A percentile compares a stretch with the other conserved stretches of the same genome.
Evolutionary conservation across 2,888 invertebrate genomes (phyloP).

Genomic region (Marronus borbonicus): DNA sequence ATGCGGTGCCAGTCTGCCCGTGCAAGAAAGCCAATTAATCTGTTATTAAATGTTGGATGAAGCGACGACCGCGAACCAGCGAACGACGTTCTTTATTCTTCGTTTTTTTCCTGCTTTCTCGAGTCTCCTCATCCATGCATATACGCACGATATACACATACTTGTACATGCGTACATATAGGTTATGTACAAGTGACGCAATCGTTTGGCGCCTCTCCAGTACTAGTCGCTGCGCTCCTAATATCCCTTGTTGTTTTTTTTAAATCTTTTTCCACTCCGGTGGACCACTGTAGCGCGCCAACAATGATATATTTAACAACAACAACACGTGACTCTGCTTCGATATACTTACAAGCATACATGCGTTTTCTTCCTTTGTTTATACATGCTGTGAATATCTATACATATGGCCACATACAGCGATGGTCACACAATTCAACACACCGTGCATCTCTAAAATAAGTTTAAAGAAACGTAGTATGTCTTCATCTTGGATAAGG

Average conservation of each 20-base stretch:
- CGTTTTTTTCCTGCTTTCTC: slow-evolving; percentile 8
- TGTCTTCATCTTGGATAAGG: no score
- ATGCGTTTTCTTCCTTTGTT: slow-evolving; percentile 11
- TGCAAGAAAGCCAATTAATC: slow-evolving; percentile 40
- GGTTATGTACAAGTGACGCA: slow-evolving; percentile 23
- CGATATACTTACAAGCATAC: background rate
- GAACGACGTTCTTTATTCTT: slow-evolving; percentile 28
- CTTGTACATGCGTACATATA: background rate
- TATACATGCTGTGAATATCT: background rate
- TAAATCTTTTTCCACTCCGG: slow-evolving; percentile 1
- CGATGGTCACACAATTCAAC: no score
- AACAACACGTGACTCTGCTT: slow-evolving; percentile 27
- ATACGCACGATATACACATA: background rate
- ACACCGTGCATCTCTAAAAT: no score
- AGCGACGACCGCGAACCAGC: slow-evolving; percentile 10
- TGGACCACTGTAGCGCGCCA: slow-evolving; percentile 19
- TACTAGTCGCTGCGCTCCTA: slow-evolving; percentile 11
- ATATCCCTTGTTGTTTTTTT: slow-evolving; percentile 30
- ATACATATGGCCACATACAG: background rate
- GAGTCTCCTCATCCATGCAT: background rate
- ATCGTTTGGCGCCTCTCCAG: slow-evolving; percentile 39
- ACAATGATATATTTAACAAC: slow-evolving; percentile 29
- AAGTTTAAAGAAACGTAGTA: no score
- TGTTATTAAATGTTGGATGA: slow-evolving; percentile 26
- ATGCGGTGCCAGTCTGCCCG: slow-evolving; percentile 40